Base-by-base conservation (phyloP, 2,888 invertebrate genomes). In the Pseudococcus viburni region DNA sequence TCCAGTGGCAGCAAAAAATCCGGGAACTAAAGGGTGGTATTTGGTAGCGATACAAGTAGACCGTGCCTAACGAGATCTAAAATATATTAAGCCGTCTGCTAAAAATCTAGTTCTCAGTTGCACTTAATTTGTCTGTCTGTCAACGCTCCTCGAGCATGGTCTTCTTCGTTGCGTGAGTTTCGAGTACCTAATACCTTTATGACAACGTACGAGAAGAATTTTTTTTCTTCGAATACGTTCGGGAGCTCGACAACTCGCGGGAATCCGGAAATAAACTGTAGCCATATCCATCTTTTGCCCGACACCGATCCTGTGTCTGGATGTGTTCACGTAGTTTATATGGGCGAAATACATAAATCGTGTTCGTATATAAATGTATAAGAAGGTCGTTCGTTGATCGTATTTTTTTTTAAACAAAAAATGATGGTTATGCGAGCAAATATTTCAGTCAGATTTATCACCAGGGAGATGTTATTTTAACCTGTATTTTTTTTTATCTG, bases 121-220 rank as follows among this genome's bases (percentile, higher is more conserved):
- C 86, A 87, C 51, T 87, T 87, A 87, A 87, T 87, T 87, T 87
- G 87, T 87, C 87, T 87, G 87, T 87, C 87, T 87, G 87, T 87
- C 87, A 87, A 80, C 87, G 80, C 77, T 64, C 7, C 39, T 64
- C 68, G 42, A 19, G 59, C 19, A 19, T 17, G 55, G 19, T 51
- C 51, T 51, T 51, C 59, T 19, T 59, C 19, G n/a, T 59, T 19
- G 19, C 59, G 26, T 6, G n/a, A 59, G 5, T 59, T 5, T 19
- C 7, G 6, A 19, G 19, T 59, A 6, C 26, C 26, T 59, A 6
- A 19, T 59, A 59, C n/a, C 26, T 33, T 33, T 59, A 33, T 77
- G 77, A 87, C 87, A 86, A 19, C 77, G 15, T 51, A 46, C 73
- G 51, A 51, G 77, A 77, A 87, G 87, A 87, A 87, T 3, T 59